A percentile compares a stretch with the other conserved stretches of the same genome.
Evolutionary conservation across 2,113 vertebrate species (phyloP).

Genomic region (Spermophilus dauricus): DNA sequence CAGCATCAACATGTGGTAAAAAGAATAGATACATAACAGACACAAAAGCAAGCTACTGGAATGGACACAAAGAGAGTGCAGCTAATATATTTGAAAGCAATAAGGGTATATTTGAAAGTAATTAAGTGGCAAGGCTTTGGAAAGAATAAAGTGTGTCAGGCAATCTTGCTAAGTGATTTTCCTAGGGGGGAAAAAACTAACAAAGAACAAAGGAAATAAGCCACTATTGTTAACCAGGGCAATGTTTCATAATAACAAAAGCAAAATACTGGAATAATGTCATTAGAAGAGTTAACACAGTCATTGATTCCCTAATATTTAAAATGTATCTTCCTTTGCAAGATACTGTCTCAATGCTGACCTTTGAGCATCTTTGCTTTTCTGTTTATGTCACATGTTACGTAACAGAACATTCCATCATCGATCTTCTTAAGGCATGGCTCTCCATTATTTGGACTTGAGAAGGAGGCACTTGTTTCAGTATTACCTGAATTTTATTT

Average conservation of each 20-base stretch:
- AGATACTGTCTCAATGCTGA: not conserved
- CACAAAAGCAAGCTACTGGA: not conserved
- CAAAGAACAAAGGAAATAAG: not conserved
- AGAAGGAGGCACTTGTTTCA: not conserved
- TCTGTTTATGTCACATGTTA: not conserved
- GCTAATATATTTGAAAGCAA: not conserved
- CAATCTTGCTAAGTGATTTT: not conserved
- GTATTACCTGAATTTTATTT: constrained; percentile 47
- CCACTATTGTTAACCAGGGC: not conserved
- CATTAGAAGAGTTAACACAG: not conserved
- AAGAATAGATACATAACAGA: not conserved
- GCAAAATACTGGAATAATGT: not conserved
- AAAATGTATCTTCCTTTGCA: not conserved
- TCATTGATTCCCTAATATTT: not conserved
- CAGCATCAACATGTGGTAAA: not conserved
- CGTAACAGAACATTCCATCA: not conserved
- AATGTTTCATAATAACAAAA: not conserved
- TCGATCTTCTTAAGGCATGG: not conserved
- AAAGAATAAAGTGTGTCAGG: not conserved
- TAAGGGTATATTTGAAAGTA: not conserved
- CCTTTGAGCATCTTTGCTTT: not conserved
- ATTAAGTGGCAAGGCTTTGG: not conserved
- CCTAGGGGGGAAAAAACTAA: no score
- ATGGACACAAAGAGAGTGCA: not conserved
- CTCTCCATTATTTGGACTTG: constrained; percentile 2